Conservation (phyloP, 2,113 vertebrate genomes). For the Petroica traversi region DNA sequence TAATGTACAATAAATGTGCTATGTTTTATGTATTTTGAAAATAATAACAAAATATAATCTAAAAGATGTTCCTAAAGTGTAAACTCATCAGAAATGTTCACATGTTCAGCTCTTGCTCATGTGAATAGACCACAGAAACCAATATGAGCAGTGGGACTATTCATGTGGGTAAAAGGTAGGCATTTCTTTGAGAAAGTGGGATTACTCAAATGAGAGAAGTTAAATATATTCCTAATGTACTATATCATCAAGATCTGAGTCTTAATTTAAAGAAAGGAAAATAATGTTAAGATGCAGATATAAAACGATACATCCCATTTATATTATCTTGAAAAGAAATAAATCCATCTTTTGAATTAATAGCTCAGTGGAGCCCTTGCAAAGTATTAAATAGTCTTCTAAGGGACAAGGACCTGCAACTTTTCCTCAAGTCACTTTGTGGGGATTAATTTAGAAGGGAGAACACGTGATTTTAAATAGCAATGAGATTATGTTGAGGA, state of each 20-base stretch:
- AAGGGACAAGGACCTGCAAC: neutral
- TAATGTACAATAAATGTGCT: slow-evolving; percentile 11
- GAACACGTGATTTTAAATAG: neutral
- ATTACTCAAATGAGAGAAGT: neutral
- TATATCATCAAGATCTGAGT: neutral
- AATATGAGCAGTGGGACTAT: neutral
- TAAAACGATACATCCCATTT: neutral
- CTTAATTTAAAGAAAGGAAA: neutral
- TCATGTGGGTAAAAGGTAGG: neutral
- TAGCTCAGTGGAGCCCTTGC: neutral
- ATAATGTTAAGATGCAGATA: neutral
- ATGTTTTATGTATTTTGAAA: slow-evolving; percentile 18
- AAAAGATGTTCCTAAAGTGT: neutral
- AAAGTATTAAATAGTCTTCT: neutral
- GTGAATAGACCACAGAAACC: neutral
- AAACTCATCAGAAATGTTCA: neutral
- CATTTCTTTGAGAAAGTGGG: neutral
- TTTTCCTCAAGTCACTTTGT: neutral
- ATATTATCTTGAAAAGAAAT: neutral
- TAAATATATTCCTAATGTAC: neutral
- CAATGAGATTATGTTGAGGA: neutral
- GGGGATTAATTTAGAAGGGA: neutral
- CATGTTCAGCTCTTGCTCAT: neutral
- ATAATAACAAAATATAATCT: slow-evolving; percentile 25
- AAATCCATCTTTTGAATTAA: slow-evolving; percentile 2